These are phyloP conservation scores for Notoglanidium macrostoma DNA, from an alignment of 2,797 vertebrate genomes.

Conservation along the genomic window DNA sequence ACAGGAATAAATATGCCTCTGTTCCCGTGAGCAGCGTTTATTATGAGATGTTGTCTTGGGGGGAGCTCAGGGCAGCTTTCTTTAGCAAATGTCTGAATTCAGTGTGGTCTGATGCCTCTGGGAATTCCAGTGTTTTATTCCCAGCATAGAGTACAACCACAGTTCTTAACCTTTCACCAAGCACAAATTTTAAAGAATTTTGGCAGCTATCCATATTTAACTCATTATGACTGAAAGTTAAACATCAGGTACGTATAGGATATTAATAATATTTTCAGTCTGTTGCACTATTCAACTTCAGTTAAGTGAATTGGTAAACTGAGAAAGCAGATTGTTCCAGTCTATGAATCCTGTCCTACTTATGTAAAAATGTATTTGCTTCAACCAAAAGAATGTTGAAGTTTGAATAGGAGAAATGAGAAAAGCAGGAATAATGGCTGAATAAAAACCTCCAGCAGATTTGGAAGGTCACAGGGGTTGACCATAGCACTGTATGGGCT, in stretches of 20 bases:
- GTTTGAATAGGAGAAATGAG: not conserved
- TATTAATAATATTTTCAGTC: not conserved
- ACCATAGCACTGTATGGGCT: not conserved
- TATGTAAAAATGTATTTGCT: not conserved
- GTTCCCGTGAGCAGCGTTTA: not conserved
- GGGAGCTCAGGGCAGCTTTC: not conserved
- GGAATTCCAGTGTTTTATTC: conserved; percentile 2
- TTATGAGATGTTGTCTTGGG: not conserved
- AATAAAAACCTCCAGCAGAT: not conserved
- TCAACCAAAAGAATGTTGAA: not conserved
- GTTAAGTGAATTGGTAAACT: not conserved
- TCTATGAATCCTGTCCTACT: not conserved
- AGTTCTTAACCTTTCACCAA: not conserved
- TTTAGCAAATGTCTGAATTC: not conserved
- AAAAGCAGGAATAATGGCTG: not conserved
- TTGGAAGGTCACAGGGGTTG: not conserved
- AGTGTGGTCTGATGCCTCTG: not conserved
- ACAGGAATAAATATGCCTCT: not conserved
- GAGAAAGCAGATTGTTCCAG: not conserved
- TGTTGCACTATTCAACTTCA: not conserved
- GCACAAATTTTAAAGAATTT: not conserved
- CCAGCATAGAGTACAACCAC: not conserved
- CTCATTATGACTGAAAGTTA: not conserved
- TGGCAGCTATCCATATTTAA: no score
- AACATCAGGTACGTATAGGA: not conserved